Conservation (phyloP, 2,888 invertebrate species). For the Hydrotaea diabolus region DNA sequence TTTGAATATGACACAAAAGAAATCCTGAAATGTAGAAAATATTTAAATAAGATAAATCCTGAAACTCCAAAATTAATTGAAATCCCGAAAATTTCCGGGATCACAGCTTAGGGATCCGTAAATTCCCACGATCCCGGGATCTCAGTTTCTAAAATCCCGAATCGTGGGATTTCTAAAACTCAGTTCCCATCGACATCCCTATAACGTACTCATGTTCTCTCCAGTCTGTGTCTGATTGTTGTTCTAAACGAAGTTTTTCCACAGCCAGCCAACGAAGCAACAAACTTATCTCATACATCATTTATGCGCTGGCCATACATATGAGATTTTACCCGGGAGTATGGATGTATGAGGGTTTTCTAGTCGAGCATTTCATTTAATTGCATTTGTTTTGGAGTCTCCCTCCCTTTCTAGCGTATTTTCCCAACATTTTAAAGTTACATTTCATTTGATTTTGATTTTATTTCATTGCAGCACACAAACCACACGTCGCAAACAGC, state of each 20-base stretch:
- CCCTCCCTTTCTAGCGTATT: neutral
- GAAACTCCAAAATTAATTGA: too few species aligned
- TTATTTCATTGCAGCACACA: conserved; percentile 73
- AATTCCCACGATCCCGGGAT: too few species aligned
- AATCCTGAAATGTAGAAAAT: too few species aligned
- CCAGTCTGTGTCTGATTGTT: neutral
- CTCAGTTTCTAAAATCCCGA: too few species aligned
- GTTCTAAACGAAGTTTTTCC: neutral
- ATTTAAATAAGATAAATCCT: too few species aligned
- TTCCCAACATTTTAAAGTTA: conserved; percentile 12
- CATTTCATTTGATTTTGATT: conserved; percentile 23
- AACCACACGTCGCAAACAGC: conserved; percentile 76
- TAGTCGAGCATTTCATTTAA: conserved; percentile 34
- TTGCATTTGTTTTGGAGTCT: neutral
- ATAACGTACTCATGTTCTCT: neutral
- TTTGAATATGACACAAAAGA: too few species aligned
- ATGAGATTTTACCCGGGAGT: neutral
- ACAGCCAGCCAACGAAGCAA: neutral
- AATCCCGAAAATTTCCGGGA: too few species aligned
- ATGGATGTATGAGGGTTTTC: too few species aligned
- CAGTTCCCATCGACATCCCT: too few species aligned
- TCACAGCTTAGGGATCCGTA: too few species aligned
- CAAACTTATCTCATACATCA: conserved; percentile 36
- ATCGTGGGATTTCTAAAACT: too few species aligned
- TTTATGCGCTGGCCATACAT: neutral